Conservation (phyloP, 2,113 vertebrate genomes). For the Misgurnus mizolepis region DNA sequence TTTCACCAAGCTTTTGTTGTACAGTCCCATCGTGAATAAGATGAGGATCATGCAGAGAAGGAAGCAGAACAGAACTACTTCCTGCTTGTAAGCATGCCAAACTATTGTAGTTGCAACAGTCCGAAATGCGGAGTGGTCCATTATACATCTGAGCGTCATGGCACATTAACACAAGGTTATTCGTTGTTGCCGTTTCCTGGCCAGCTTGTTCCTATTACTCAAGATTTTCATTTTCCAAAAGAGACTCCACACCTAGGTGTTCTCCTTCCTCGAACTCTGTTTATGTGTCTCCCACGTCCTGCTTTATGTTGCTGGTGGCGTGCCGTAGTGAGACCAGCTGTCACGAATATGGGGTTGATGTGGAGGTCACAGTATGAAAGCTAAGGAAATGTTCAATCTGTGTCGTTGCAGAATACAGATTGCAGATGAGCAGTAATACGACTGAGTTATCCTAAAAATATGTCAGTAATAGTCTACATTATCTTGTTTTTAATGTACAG, state of each 20-base stretch:
- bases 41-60: neutral
- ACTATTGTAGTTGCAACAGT: neutral
- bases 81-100: constrained; percentile 2
- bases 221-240: constrained; percentile 18
- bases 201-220: constrained; percentile 41
- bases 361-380: neutral
- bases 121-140: neutral
- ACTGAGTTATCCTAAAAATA: neutral
- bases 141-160: neutral
- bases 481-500: neutral
- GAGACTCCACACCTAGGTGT: neutral
- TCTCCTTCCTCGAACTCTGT: neutral
- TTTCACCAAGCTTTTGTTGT: neutral
- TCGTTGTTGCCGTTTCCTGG: constrained; percentile 32
- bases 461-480: neutral
- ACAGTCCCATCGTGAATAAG: neutral
- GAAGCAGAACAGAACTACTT: neutral
- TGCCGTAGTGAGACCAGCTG: neutral
- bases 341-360: neutral
- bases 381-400: neutral
- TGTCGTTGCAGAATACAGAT: neutral
- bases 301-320: neutral
- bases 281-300: neutral
- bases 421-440: neutral
- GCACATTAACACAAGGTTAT: constrained; percentile 10